phyloP scores from a whole-genome alignment of 2,113 vertebrate species.

The Coptodon bakossiorum region DNA sequence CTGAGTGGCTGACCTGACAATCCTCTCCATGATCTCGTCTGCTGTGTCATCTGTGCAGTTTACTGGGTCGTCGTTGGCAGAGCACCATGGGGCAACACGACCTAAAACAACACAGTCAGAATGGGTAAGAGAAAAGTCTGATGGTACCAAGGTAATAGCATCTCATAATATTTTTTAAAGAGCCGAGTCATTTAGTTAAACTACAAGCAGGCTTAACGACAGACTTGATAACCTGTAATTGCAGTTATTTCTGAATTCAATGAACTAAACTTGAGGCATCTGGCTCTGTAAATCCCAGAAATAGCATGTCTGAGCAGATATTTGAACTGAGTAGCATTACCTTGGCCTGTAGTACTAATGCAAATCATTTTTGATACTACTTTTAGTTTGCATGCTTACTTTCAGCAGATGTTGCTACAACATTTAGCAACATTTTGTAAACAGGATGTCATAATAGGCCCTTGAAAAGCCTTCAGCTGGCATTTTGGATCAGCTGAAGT shows the following conservation, averaged over 20 bases:
- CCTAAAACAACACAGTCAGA: slow-evolving; percentile 55
- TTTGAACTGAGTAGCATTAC: neutral
- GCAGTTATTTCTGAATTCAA: neutral
- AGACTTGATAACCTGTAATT: neutral
- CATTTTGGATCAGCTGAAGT: neutral
- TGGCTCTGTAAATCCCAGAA: neutral
- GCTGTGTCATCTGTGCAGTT: slow-evolving; percentile 85
- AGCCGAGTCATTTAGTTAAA: neutral
- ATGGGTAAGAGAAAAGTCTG: neutral
- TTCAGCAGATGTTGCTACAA: neutral
- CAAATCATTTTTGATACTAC: neutral
- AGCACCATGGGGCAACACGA: slow-evolving; percentile 78
- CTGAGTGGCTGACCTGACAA: slow-evolving; percentile 95
- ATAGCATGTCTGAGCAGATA: neutral
- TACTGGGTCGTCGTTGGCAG: slow-evolving; percentile 77
- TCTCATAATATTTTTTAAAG: neutral
- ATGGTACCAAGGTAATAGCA: neutral
- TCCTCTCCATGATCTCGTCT: slow-evolving; percentile 98
- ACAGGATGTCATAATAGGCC: neutral
- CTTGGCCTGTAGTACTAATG: neutral
- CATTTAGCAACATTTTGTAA: neutral
- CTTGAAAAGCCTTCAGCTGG: neutral
- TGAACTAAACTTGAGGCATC: neutral
- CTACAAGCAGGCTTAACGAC: neutral
- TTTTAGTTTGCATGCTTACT: neutral